Percentiles rank a stretch among this genome's conserved stretches.
Conservation (phyloP, 2,113 vertebrate species). For the Cottus gobio region DNA sequence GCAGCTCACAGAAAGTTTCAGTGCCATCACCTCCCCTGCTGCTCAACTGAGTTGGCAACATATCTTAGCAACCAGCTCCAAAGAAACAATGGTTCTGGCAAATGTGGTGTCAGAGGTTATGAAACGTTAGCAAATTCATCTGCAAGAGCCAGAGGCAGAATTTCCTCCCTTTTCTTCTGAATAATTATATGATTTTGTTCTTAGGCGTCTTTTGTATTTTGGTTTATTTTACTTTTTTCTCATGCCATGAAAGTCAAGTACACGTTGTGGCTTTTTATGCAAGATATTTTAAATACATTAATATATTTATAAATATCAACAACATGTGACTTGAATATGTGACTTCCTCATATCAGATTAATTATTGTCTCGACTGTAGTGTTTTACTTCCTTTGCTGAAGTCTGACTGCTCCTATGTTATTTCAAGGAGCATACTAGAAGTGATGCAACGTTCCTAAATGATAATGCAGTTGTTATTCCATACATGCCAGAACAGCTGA, state of each 20-base stretch:
- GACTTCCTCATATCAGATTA: neutral
- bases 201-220: neutral
- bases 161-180: neutral
- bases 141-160: neutral
- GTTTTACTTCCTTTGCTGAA: neutral
- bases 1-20: conserved; percentile 58
- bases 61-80: conserved; percentile 29
- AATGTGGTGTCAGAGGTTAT: conserved; percentile 22
- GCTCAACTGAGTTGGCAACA: conserved; percentile 47
- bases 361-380: neutral
- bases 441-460: neutral
- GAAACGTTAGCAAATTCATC: neutral
- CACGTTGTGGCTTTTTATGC: neutral
- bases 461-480: conserved; percentile 1
- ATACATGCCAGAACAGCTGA: neutral
- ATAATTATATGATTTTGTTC: neutral
- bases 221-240: neutral
- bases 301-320: neutral
- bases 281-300: neutral
- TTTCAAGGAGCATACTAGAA: neutral
- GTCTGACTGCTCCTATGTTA: neutral
- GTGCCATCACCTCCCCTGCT: conserved; percentile 53
- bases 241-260: neutral
- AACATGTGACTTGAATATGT: neutral
- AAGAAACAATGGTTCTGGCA: conserved; percentile 1